These are phyloP conservation scores for Erpobdella octoculata DNA, from an alignment of 2,888 invertebrate species.

Conservation along the genomic window DNA sequence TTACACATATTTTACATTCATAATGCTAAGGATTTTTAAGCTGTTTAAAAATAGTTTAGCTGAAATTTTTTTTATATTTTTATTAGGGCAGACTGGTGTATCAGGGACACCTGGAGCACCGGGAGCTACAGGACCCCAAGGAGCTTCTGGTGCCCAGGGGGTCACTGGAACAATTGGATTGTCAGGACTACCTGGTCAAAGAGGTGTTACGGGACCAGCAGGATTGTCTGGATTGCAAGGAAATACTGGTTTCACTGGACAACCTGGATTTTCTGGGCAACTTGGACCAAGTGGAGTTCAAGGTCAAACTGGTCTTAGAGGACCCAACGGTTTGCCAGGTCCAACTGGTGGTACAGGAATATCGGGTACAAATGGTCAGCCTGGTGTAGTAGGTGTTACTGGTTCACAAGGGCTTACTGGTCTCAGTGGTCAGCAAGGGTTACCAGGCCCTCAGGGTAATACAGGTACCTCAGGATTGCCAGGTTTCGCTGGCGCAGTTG, in stretches of 20 bases:
- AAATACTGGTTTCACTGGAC: constrained; percentile 22
- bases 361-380: neutral
- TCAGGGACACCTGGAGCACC: neutral
- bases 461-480: neutral
- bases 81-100: neutral
- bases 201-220: constrained; percentile 28
- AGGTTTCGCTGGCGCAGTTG: neutral
- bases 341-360: constrained; percentile 16
- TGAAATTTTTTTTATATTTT: no score
- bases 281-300: neutral
- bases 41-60: no score
- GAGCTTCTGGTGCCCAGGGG: neutral
- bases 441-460: neutral
- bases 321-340: constrained; percentile 20
- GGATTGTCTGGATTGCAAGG: constrained; percentile 23
- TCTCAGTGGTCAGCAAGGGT: neutral
- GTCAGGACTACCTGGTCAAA: constrained; percentile 30
- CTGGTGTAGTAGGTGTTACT: neutral
- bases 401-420: constrained; percentile 35
- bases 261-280: constrained; percentile 14
- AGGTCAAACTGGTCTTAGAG: constrained; percentile 18
- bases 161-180: neutral
- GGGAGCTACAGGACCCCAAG: neutral
- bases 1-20: no score
- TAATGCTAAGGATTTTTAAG: no score